A percentile compares a stretch with the other conserved stretches of the same genome.
Evolutionary conservation across 2,113 vertebrate genomes (phyloP).

Genomic region (Brachyhypopomus gauderio): DNA sequence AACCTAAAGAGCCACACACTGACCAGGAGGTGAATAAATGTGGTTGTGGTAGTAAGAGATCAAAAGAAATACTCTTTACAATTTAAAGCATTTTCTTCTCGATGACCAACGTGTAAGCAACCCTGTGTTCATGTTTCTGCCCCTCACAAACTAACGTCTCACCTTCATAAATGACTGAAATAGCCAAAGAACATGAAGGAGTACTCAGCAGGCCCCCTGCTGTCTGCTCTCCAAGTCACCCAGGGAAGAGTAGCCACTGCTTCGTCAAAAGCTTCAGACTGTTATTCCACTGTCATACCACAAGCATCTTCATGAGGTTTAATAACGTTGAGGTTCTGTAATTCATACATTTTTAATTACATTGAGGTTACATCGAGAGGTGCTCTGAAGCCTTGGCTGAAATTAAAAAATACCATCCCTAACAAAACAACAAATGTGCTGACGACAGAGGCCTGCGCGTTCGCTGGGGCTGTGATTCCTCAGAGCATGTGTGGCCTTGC

Average conservation of each 20-base stretch:
- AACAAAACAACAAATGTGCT: background rate
- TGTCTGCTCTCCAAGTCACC: constrained; percentile 14
- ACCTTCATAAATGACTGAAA: constrained; percentile 35
- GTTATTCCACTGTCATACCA: background rate
- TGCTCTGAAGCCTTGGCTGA: constrained; percentile 3
- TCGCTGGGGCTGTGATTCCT: background rate
- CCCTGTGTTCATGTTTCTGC: background rate
- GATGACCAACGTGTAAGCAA: constrained; percentile 21
- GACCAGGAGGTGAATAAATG: background rate
- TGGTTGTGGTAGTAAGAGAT: background rate
- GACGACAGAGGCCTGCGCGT: background rate
- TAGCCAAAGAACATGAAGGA: constrained; percentile 40
- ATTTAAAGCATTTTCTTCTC: background rate
- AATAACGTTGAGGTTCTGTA: constrained; percentile 10
- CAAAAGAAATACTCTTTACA: background rate
- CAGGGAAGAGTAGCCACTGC: background rate
- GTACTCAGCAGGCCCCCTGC: constrained; percentile 25
- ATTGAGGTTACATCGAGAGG: constrained; percentile 14
- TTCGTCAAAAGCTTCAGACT: background rate
- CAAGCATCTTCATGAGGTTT: background rate
- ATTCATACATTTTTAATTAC: constrained; percentile 48
- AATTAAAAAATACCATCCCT: background rate
- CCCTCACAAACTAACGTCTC: background rate
- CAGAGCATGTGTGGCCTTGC: background rate
- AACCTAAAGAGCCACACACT: constrained; percentile 6